Evolutionary conservation across 1,140 invertebrate genomes (phyloP).

Genomic region (Drosophila pallidifrons): DNA sequence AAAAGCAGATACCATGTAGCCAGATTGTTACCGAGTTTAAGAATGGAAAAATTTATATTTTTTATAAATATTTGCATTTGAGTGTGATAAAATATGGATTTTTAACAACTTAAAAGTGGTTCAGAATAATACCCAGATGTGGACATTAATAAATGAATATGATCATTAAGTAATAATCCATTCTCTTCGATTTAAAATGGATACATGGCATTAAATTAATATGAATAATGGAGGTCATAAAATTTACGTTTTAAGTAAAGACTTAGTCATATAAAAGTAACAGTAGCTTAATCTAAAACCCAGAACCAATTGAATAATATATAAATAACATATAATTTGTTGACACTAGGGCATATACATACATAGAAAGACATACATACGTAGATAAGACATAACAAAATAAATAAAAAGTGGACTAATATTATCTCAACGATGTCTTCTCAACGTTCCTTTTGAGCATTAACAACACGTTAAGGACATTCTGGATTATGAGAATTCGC

Average conservation of each 20-base stretch:
- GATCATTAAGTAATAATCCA: background rate
- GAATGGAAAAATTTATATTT: background rate
- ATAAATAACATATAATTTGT: slow-evolving; percentile 43
- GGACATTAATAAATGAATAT: background rate
- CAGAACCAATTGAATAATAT: slow-evolving; percentile 27
- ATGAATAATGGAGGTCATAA: slow-evolving; percentile 34
- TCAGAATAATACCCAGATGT: no score
- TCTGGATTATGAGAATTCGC: background rate
- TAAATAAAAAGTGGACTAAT: background rate
- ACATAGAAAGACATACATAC: background rate
- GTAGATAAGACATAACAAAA: slow-evolving; percentile 11
- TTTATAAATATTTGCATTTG: no score
- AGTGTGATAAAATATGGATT: no score
- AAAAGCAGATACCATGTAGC: slow-evolving; percentile 18
- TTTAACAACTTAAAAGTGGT: no score
- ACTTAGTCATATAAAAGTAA: slow-evolving; percentile 29
- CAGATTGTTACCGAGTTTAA: background rate
- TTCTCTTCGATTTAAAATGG: background rate
- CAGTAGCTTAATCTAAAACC: slow-evolving; percentile 41
- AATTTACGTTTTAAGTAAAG: slow-evolving; percentile 40
- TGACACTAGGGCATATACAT: slow-evolving; percentile 10
- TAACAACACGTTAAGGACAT: background rate
- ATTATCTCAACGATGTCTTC: background rate
- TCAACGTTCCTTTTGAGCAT: background rate
- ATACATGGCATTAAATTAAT: background rate